Evolutionary conservation across 2,797 vertebrate genomes (phyloP).

Genomic region (Allochrocebus solatus): DNA sequence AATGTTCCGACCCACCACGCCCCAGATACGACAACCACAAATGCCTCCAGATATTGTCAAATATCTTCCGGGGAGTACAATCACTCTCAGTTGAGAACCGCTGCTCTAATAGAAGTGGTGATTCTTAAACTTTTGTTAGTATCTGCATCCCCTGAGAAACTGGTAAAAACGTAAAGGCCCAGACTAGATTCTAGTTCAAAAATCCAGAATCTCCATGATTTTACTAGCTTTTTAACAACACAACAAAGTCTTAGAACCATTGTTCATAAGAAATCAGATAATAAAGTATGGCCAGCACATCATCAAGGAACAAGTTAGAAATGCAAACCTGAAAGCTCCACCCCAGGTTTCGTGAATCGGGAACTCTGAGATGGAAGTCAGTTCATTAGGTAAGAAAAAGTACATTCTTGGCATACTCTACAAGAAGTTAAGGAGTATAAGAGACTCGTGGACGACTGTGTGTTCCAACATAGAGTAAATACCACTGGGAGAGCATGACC

Average conservation of each 20-base stretch:
- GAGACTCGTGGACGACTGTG: background rate
- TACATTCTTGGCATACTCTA: background rate
- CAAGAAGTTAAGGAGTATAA: background rate
- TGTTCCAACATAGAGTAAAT: background rate
- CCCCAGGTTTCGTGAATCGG: background rate
- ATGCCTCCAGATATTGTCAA: background rate
- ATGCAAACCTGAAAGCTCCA: background rate
- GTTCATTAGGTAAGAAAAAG: background rate
- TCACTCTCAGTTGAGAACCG: background rate
- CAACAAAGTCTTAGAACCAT: background rate
- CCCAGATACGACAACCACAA: background rate
- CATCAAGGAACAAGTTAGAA: background rate
- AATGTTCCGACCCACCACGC: rapidly evolving
- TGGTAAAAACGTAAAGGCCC: background rate
- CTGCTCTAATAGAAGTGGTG: background rate
- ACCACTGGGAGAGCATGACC: background rate
- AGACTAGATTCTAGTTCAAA: background rate
- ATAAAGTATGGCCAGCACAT: background rate
- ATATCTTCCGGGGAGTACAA: background rate
- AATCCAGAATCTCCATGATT: background rate
- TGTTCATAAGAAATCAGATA: background rate
- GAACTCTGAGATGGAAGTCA: background rate
- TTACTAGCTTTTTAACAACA: background rate
- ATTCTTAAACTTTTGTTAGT: background rate
- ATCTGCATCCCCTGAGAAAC: background rate